Conservation (phyloP, 2,888 invertebrate species). For the Buathra laborator region DNA sequence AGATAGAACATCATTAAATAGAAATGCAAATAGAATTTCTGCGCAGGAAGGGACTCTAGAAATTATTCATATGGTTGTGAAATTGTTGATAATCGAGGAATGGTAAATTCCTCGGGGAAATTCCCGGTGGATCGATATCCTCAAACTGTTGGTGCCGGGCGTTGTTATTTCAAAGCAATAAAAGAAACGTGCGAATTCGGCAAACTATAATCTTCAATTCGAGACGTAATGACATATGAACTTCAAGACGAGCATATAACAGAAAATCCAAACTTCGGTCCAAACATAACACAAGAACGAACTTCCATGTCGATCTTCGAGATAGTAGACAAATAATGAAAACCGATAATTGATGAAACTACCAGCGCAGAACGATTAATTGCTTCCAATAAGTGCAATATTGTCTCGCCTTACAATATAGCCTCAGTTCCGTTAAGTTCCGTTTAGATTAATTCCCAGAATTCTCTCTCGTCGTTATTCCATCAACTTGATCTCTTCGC, state of each 20-base stretch:
- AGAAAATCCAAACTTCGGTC: not conserved
- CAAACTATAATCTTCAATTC: not conserved
- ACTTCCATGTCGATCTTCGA: not conserved
- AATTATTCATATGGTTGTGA: conserved; percentile 21
- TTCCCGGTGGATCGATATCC: conserved; percentile 4
- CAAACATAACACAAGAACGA: not conserved
- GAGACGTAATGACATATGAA: not conserved
- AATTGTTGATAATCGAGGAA: not conserved
- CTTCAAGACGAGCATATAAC: not conserved
- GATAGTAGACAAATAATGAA: no score
- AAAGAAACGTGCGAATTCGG: no score
- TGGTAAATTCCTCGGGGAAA: not conserved
- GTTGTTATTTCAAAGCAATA: not conserved
- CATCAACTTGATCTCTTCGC: not conserved
- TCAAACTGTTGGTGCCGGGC: not conserved
- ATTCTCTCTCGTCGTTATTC: not conserved
- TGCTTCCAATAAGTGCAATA: no score
- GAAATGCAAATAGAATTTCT: conserved; percentile 20
- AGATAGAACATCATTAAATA: not conserved
- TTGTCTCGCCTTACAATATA: no score
- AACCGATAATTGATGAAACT: no score
- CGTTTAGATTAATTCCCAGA: no score
- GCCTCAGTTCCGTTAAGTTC: no score
- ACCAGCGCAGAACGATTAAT: no score
- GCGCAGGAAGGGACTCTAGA: not conserved